Evolutionary conservation across 2,797 vertebrate genomes (phyloP), one percentile per base, ranked within the genome.

Genomic region (Lerista edwardsae): DNA sequence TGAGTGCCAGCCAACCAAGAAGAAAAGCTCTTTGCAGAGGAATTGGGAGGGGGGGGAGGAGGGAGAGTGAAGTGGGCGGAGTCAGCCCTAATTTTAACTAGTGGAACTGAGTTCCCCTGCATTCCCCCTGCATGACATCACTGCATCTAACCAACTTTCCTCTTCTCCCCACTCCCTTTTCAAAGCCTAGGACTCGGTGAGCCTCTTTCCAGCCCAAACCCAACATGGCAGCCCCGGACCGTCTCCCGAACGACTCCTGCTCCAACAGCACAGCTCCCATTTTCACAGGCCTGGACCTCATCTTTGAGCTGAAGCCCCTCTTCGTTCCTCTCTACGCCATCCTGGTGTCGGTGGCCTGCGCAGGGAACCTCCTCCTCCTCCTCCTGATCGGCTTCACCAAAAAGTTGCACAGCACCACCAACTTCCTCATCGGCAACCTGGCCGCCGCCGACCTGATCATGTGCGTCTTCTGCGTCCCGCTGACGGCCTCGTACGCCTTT

Each of bases 391-490:
- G 95, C 47, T 79, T 96, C 83, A 97, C 97, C 90, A 97, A 97
- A 94, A 95, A 97, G 91, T 95, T 97, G 86, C 97, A 97, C 94
- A 97, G 95, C 94, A 97, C 97, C 75, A 98, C 97, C 14, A 97
- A 98, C 77, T 97, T 98, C 89, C 96, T 98, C 34, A 97, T 98
- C 7, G 97, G 97, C 34, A 98, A 98, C 94, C 87, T 98, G 92
- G 97, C 97, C 0, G 92, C 94, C 0, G 97, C 97, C 0, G 97
- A 98, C 93, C 93, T 98, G 86, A 64, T 97, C 85, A 98, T 98
- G 97, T 98, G 97, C 89, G 85, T 98, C 57, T 96, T 97, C 94
- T 98, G 97, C 0, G 96, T 98, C 29, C 97, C 97, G 1, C 84
- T 98, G 89, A 98, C 97, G 0, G 97, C 94, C 0, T 97, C 97